phyloP scores from a whole-genome alignment of 2,797 vertebrate species.

The Mormyrus hasselquistii region DNA sequence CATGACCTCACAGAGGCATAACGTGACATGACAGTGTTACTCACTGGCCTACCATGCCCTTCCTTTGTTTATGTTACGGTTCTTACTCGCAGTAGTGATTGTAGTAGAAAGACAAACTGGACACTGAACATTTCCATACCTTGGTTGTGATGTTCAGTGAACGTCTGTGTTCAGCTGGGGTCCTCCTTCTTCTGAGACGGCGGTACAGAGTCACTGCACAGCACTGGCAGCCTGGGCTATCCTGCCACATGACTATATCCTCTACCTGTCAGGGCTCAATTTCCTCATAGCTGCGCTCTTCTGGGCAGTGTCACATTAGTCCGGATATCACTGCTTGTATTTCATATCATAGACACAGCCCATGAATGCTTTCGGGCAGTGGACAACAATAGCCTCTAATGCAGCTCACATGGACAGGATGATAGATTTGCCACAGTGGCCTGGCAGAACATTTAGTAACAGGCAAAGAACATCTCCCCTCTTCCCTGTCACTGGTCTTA shows the following conservation, averaged over 20 bases:
- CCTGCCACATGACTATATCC: neutral
- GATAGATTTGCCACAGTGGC: neutral
- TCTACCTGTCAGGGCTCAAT: neutral
- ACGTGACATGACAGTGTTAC: neutral
- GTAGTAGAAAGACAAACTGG: neutral
- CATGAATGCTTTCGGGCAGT: neutral
- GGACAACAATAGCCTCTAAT: neutral
- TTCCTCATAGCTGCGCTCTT: neutral
- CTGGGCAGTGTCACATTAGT: neutral
- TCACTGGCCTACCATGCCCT: neutral
- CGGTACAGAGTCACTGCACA: neutral
- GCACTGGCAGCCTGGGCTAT: neutral
- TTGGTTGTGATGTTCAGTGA: neutral
- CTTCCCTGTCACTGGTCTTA: neutral
- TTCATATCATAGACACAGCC: neutral
- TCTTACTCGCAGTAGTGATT: neutral
- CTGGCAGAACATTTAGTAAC: neutral
- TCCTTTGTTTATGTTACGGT: neutral
- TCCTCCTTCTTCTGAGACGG: neutral
- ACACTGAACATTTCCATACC: neutral
- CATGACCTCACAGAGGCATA: neutral
- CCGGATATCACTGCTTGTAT: neutral
- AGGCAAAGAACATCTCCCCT: neutral
- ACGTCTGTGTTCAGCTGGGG: neutral
- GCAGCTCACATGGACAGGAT: neutral